Conservation (phyloP, 1,140 invertebrate species). For the Gryllus bimaculatus region DNA sequence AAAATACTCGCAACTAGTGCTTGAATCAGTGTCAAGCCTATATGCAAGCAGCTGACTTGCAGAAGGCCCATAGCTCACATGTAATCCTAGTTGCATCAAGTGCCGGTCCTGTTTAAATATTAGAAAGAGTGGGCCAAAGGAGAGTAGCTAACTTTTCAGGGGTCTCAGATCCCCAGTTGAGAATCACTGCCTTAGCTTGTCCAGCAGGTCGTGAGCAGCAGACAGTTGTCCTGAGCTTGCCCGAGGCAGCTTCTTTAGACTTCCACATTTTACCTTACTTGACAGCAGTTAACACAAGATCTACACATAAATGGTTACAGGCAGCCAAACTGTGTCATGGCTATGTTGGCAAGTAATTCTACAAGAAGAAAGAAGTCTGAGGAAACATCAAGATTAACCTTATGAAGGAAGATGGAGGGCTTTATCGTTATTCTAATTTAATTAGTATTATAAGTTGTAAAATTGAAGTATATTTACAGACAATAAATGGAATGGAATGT, state of each 20-base stretch:
- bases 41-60: no score
- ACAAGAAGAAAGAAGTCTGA: not conserved
- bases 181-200: constrained; percentile 3
- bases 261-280: not conserved
- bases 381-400: not conserved
- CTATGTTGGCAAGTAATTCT: not conserved
- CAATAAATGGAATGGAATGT: not conserved
- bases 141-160: not conserved
- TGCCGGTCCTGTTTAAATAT: no score
- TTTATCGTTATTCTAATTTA: not conserved
- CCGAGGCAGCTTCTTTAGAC: not conserved
- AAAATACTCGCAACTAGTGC: no score
- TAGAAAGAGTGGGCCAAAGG: no score
- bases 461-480: not conserved
- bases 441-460: not conserved
- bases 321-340: not conserved
- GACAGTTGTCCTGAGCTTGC: not conserved
- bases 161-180: not conserved
- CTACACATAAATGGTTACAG: not conserved
- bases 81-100: no score
- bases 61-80: no score
- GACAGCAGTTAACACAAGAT: not conserved
- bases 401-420: not conserved
- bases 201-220: not conserved
- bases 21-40: no score